Base-by-base conservation (phyloP, 92 coral and sea anemone genomes). In the Galaxea fascicularis region DNA sequence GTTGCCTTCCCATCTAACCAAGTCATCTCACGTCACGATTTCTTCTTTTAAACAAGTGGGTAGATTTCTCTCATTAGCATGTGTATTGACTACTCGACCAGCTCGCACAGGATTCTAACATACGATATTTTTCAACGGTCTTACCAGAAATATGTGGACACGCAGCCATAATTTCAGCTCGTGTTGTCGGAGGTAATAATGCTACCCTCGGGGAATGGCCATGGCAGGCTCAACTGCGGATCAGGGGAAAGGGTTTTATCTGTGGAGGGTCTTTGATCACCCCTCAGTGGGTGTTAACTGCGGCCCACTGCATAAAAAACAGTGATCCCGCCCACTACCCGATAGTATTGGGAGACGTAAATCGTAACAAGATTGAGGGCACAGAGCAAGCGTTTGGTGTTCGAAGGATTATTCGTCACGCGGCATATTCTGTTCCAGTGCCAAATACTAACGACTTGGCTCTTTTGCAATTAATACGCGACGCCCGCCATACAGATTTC, bases 261-360 rank as follows among this genome's bases (percentile, higher is more conserved):
- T 90, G 94, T 53, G 94, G 94, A 8, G 94, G 94, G 39, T 90
- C 94, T 14, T 73, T 90, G 71, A 90, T 90, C 64, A 54, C 79
- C 66, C 83, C 72, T 6, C 45, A 74, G 30, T 90, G 94, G 91
- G 83, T 90, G 24, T 75, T 90, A 20, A 90, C 94, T 85, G 91
- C 91, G 72, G 89, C 88, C 53, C 91, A 90, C 68, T 90, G 94
- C 28, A 73, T 87, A 76, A 47, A 71, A 18, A 31, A 70, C 60
- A n/a, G 41, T 27, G 56, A 89, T 15, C 74, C 78, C n/a, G 54
- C 21, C 5, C 54, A 58, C 51, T 89, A 89, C 58, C 58, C 24
- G 27, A 85, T 89, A 27, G 80, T 84, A 18, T 57, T 85, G 31
- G 92, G 89, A 8, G 89, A 85, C 68, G 67, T 89, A 16, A 64